These are phyloP conservation scores for Hermaeophaga mercurialis DNA, from an alignment of 2,888 invertebrate species.

Conservation along the genomic window DNA sequence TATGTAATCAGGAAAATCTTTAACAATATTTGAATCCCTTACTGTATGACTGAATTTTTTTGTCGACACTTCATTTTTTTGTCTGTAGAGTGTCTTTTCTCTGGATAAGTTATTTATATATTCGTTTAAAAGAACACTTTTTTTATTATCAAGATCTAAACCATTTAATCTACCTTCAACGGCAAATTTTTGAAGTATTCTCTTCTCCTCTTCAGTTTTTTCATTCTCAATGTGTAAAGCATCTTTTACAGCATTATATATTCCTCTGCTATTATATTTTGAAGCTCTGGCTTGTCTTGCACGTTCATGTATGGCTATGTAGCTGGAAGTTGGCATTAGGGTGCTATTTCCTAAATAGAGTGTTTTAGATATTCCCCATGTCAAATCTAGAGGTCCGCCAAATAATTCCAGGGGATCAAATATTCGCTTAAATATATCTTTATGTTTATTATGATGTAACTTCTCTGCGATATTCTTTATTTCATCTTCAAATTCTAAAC, in stretches of 20 bases:
- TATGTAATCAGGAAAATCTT: slow-evolving; percentile 75
- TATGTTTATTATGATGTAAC: slow-evolving; percentile 57
- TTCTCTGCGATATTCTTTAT: slow-evolving; percentile 71
- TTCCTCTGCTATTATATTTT: slow-evolving; percentile 73
- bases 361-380: slow-evolving; percentile 87
- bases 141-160: slow-evolving; percentile 63
- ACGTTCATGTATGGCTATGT: slow-evolving; percentile 78
- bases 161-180: slow-evolving; percentile 86
- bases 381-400: slow-evolving; percentile 75
- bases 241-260: slow-evolving; percentile 71
- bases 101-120: slow-evolving; percentile 61
- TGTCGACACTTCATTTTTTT: slow-evolving; percentile 70
- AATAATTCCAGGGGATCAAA: slow-evolving; percentile 77
- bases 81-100: slow-evolving; percentile 67
- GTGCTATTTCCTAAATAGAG: slow-evolving; percentile 80
- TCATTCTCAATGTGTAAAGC: slow-evolving; percentile 42
- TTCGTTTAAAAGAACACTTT: slow-evolving; percentile 62
- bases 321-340: slow-evolving; percentile 78
- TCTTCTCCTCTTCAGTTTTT: slow-evolving; percentile 65
- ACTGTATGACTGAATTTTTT: slow-evolving; percentile 71
- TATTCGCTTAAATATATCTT: slow-evolving; percentile 70
- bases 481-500: slow-evolving; percentile 79
- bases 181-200: slow-evolving; percentile 77
- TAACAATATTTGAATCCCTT: slow-evolving; percentile 67
- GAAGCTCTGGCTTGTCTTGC: slow-evolving; percentile 74